Base-by-base conservation (phyloP, 2,888 invertebrate species). In the Volucella inanis region DNA sequence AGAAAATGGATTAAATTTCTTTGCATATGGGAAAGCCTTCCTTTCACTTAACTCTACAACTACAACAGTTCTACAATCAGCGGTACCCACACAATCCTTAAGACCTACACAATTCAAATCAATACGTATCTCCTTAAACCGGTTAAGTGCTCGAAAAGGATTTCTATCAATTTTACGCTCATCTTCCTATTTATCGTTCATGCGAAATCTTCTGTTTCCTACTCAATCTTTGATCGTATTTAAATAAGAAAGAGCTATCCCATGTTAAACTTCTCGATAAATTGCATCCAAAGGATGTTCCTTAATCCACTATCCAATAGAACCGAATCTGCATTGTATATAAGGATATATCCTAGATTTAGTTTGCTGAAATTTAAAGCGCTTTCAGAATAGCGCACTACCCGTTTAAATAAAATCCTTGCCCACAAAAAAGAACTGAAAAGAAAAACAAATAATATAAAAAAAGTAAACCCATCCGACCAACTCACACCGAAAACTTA, bases 381-480 rank as follows among this genome's bases (percentile, higher is more conserved):
- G n/a, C 31, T 43, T 52, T 39, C n/a, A n/a, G 62, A 61, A 62
- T 52, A 52, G 61, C 43, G 52, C 22, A 72, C 61, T 61, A 52
- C 71, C 31, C 71, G 62, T 43, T 52, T 64, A 22, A 8, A 38
- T 12, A 54, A 72, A 62, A 45, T 18, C 61, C 14, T 31, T 10
- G 10, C 41, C 4, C 22, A 14, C 10, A 3, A 31, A 55, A 55
- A 57, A 8, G 8, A 43, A 0, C 18, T 22, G 14, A 45, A 12
- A 14, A 55, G 43, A 68, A 14, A 12, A 15, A 43, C 18, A 15
- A 14, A 3, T 39, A 14, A n/a, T 55, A 52, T 41, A 12, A 18
- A 62, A 62, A 9, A 38, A 12, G 31, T 31, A 15, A n/a, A 12
- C 14, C 11, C 14, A 12, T 45, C 55, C 43, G 41, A 31, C 31